phyloP scores from a whole-genome alignment of 2,113 vertebrate genomes.

The Dasyurus viverrinus region DNA sequence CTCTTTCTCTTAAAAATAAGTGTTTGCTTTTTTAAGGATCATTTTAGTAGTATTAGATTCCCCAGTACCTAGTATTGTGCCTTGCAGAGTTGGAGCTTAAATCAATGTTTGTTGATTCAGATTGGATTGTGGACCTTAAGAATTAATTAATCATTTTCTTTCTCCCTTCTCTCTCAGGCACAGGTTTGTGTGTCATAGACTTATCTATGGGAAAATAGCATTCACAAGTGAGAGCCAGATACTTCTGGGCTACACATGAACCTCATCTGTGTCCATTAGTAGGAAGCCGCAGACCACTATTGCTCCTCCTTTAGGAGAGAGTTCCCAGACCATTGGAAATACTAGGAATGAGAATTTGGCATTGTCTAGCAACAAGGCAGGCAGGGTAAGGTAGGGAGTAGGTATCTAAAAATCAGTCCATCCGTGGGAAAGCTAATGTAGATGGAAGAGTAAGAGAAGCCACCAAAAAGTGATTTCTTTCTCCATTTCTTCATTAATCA shows the following conservation, averaged over 20 bases:
- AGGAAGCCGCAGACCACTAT: not conserved
- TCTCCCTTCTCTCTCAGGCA: not conserved
- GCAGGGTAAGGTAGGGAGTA: rapidly evolving
- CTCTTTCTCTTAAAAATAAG: not conserved
- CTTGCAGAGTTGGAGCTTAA: not conserved
- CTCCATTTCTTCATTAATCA: slow-evolving; percentile 35
- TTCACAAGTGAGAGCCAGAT: not conserved
- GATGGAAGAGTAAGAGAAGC: not conserved
- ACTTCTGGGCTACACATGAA: no score
- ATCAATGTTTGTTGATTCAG: not conserved
- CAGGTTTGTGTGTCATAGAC: not conserved
- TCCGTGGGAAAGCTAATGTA: not conserved
- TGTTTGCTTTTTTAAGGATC: not conserved
- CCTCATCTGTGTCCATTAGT: not conserved
- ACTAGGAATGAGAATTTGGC: rapidly evolving
- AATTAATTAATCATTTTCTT: not conserved
- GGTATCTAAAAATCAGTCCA: no score
- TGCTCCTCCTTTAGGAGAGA: not conserved
- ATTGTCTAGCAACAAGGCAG: not conserved
- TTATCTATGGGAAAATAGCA: not conserved
- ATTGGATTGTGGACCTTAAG: not conserved
- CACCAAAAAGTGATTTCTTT: slow-evolving; percentile 23
- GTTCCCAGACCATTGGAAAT: not conserved
- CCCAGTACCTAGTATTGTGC: not conserved
- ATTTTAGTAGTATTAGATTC: not conserved